A percentile compares a stretch with the other conserved stretches of the same genome.
phyloP scores from a whole-genome alignment of 1,140 invertebrate genomes.

The Drosophila rhopaloa region DNA sequence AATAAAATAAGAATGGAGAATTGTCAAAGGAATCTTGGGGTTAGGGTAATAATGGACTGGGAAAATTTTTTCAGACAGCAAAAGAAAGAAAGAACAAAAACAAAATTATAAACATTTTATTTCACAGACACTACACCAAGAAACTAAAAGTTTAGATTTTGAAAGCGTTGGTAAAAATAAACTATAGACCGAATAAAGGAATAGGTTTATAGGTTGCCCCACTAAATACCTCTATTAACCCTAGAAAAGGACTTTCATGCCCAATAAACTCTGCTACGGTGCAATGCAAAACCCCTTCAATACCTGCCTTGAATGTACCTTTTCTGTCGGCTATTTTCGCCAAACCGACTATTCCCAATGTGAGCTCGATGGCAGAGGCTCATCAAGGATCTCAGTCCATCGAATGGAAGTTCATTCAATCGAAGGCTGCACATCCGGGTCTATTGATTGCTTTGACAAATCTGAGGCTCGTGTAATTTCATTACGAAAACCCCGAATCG shows the following conservation, averaged over 20 bases:
- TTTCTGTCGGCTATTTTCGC: conserved; percentile 11
- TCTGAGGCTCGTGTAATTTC: conserved; percentile 73
- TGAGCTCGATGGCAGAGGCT: conserved; percentile 5
- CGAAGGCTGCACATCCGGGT: conserved; percentile 38
- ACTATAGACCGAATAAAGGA: too few relatives aligned
- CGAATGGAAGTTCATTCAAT: conserved; percentile 8
- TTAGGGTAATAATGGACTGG: background rate
- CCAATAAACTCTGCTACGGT: background rate
- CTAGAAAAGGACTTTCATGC: background rate
- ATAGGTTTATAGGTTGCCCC: too few relatives aligned
- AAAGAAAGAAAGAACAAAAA: too few relatives aligned
- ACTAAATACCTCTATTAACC: too few relatives aligned
- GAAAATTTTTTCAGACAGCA: background rate
- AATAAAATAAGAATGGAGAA: conserved; percentile 9
- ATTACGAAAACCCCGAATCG: conserved; percentile 60
- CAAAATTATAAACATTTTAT: background rate
- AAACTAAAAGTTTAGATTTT: too few relatives aligned
- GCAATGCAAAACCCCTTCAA: background rate
- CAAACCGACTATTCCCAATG: conserved; percentile 12
- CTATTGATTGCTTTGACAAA: conserved; percentile 79
- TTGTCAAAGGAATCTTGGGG: conserved; percentile 1
- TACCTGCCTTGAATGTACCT: too few relatives aligned
- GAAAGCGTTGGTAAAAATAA: too few relatives aligned
- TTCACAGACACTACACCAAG: too few relatives aligned
- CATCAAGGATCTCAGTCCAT: conserved; percentile 26